Conservation (phyloP, 1,140 invertebrate genomes). For the Melitaea cinxia region DNA sequence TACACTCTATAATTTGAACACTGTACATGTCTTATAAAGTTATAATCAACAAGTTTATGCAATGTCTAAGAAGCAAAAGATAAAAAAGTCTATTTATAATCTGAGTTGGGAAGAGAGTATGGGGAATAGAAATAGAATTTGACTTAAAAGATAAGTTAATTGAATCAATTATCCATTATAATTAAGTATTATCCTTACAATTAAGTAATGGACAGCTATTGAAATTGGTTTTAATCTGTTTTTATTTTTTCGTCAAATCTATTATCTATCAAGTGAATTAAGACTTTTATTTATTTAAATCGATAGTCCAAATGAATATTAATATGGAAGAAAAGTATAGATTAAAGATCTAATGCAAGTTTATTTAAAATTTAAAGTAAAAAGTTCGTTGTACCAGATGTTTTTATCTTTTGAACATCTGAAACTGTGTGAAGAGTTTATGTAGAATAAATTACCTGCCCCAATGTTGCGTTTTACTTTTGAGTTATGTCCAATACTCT, state of each 20-base stretch:
- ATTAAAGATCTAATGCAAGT: background rate
- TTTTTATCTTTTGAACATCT: background rate
- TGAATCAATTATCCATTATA: background rate
- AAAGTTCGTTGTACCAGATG: background rate
- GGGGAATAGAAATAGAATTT: too few relatives aligned
- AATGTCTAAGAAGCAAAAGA: too few relatives aligned
- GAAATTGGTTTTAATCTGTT: background rate
- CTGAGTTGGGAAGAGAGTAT: too few relatives aligned
- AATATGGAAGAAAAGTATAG: background rate
- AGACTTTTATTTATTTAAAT: conserved; percentile 6
- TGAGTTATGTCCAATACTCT: too few relatives aligned
- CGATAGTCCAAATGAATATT: background rate
- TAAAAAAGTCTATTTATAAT: too few relatives aligned
- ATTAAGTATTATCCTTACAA: background rate
- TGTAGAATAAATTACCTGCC: too few relatives aligned
- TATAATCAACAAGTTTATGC: too few relatives aligned
- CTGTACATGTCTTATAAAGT: too few relatives aligned
- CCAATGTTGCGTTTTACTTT: too few relatives aligned
- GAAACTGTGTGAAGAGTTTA: background rate
- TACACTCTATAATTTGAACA: too few relatives aligned
- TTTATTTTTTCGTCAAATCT: background rate
- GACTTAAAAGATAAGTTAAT: too few relatives aligned
- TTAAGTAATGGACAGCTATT: background rate
- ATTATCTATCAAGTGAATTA: background rate
- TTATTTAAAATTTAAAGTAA: background rate